Conservation (phyloP, 2,888 invertebrate species). For the Cenopis cana region DNA sequence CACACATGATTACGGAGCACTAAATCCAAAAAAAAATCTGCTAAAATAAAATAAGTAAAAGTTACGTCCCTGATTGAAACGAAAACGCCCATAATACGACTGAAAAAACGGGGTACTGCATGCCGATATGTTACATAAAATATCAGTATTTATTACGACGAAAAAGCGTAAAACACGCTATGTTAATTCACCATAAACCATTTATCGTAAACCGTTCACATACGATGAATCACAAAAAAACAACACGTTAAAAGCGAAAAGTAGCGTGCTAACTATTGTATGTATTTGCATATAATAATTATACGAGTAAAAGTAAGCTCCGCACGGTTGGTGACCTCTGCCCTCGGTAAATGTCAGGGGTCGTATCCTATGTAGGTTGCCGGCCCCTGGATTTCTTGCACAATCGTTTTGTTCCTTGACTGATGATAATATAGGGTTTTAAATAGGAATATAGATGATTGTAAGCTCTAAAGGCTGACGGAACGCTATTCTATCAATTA, state of each 20-base stretch:
- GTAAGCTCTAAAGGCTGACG: background rate
- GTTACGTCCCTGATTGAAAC: no score
- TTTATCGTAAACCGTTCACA: slow-evolving; percentile 24
- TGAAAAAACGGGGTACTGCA: background rate
- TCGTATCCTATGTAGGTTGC: slow-evolving; percentile 47
- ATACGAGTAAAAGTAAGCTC: slow-evolving; percentile 31
- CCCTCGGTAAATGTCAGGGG: slow-evolving; percentile 58
- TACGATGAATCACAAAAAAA: slow-evolving; percentile 39
- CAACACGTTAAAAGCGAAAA: slow-evolving; percentile 40
- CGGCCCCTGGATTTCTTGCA: slow-evolving; percentile 41
- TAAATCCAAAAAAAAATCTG: no score
- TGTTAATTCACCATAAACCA: slow-evolving; percentile 29
- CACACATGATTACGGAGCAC: no score
- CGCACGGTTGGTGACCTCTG: slow-evolving; percentile 53
- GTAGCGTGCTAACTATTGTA: slow-evolving; percentile 37
- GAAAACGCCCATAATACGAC: no score
- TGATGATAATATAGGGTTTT: background rate
- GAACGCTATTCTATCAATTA: no score
- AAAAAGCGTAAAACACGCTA: slow-evolving; percentile 14
- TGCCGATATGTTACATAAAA: slow-evolving; percentile 5
- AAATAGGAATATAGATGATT: background rate
- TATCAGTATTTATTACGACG: slow-evolving; percentile 13
- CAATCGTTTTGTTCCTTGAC: slow-evolving; percentile 25
- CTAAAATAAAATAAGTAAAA: no score
- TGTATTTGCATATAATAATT: slow-evolving; percentile 40